These are phyloP conservation scores for Lagorchestes hirsutus DNA, from an alignment of 2,797 vertebrate genomes.

Conservation along the genomic window DNA sequence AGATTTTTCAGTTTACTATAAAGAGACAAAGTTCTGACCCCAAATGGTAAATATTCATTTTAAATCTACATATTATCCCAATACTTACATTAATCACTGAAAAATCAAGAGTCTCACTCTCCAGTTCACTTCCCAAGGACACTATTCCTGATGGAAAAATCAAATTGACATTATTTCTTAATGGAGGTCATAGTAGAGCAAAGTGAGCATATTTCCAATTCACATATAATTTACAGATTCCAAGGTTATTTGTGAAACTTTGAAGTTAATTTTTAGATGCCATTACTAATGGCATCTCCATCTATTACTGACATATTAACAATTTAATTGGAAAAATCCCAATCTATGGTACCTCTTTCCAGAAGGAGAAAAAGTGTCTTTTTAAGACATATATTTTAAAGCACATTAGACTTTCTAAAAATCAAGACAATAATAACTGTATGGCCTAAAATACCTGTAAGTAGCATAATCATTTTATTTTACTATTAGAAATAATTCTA, in stretches of 20 bases:
- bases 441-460: background rate
- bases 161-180: slow-evolving; percentile 3
- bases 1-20: background rate
- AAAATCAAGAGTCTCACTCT: slow-evolving; percentile 54
- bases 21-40: background rate
- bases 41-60: background rate
- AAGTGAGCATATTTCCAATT: background rate
- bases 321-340: background rate
- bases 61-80: background rate
- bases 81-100: slow-evolving; percentile 55
- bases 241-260: no score
- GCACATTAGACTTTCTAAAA: background rate
- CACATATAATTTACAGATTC: background rate
- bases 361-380: background rate
- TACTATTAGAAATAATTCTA: background rate
- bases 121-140: slow-evolving; percentile 44
- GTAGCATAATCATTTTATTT: no score
- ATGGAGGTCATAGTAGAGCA: background rate
- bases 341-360: background rate
- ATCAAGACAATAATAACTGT: background rate
- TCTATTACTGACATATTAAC: background rate
- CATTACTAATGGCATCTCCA: no score
- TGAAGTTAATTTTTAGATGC: background rate
- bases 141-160: slow-evolving; percentile 52
- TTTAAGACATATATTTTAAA: background rate